These are phyloP conservation scores for Drosophila murphyi DNA, from an alignment of 1,140 invertebrate species.

Conservation along the genomic window DNA sequence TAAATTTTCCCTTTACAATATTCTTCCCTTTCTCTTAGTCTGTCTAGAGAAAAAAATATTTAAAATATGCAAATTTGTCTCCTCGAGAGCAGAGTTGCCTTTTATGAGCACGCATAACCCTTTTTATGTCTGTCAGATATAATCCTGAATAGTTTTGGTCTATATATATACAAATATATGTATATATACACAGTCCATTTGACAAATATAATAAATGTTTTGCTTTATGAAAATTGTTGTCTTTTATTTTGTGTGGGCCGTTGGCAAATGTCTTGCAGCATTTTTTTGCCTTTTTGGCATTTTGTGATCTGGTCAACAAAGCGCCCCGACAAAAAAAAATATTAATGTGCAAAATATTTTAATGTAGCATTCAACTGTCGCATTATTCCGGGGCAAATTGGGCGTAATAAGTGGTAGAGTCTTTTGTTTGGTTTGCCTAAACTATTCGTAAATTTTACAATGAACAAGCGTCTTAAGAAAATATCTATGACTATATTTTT, in stretches of 20 bases:
- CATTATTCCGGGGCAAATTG: constrained; percentile 38
- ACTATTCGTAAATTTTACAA: background rate
- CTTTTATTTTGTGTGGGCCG: constrained; percentile 50
- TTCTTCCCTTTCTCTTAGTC: constrained; percentile 1
- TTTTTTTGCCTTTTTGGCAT: constrained; percentile 36
- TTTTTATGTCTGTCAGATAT: constrained; percentile 54
- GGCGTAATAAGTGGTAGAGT: constrained; percentile 42
- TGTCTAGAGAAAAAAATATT: constrained; percentile 61
- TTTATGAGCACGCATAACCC: constrained; percentile 70
- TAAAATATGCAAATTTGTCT: constrained; percentile 81
- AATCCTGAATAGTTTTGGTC: constrained; percentile 38
- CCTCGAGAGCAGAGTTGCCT: constrained; percentile 43
- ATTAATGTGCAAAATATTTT: constrained; percentile 78
- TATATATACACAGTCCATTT: constrained; percentile 65
- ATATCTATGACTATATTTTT: background rate
- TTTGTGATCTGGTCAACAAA: constrained; percentile 60
- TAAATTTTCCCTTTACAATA: constrained; percentile 58
- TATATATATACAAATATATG: background rate
- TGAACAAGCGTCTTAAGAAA: background rate
- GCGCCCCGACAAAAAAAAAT: constrained; percentile 51
- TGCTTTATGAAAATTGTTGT: constrained; percentile 55
- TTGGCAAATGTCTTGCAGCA: constrained; percentile 34
- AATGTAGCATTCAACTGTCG: constrained; percentile 60
- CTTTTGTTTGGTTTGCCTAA: constrained; percentile 1
- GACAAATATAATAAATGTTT: constrained; percentile 81